A percentile compares a stretch with the other conserved stretches of the same genome.
Evolutionary conservation across 2,113 vertebrate genomes (phyloP).

Genomic region (Micromys minutus): DNA sequence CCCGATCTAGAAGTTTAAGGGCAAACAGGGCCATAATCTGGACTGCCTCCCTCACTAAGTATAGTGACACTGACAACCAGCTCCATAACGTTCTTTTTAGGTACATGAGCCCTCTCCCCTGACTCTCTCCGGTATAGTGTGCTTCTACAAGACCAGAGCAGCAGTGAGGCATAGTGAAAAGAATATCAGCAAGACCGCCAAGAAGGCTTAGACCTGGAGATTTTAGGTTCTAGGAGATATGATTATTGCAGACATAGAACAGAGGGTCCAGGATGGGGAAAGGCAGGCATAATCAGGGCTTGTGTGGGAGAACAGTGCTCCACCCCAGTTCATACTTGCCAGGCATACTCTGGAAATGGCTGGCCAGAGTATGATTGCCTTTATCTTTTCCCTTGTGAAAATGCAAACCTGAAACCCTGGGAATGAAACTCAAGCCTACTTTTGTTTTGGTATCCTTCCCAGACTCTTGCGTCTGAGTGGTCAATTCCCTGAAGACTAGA

Average conservation of each 20-base stretch:
- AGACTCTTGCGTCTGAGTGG: not conserved
- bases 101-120: not conserved
- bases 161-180: not conserved
- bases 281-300: not conserved
- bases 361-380: not conserved
- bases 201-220: not conserved
- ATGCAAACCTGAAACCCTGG: not conserved
- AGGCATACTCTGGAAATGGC: not conserved
- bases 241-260: not conserved
- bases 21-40: not conserved
- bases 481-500: not conserved
- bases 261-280: not conserved
- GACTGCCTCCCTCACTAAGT: not conserved
- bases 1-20: not conserved
- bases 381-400: not conserved
- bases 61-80: not conserved
- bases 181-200: not conserved
- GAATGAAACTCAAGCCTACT: not conserved
- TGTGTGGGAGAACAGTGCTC: not conserved
- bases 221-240: not conserved
- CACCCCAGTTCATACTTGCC: not conserved
- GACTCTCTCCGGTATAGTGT: not conserved
- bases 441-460: not conserved
- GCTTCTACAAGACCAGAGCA: not conserved
- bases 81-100: not conserved